Conservation (phyloP, 2,888 invertebrate genomes). For the Hemistola chrysoprasaria region DNA sequence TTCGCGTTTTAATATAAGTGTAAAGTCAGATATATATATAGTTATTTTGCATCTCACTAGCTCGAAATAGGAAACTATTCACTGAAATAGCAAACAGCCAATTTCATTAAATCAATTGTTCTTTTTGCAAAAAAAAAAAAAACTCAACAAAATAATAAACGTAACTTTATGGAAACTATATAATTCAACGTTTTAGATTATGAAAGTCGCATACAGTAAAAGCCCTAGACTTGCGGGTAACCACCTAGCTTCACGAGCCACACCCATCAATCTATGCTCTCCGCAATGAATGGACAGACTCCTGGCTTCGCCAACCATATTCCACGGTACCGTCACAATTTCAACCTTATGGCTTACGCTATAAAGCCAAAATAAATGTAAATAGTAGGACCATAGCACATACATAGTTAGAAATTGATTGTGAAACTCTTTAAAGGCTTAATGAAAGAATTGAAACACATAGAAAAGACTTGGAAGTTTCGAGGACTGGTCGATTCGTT, state of each 20-base stretch:
- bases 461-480: constrained; percentile 44
- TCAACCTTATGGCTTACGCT: constrained; percentile 27
- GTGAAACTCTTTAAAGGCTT: constrained; percentile 72
- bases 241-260: constrained; percentile 65
- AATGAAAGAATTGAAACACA: constrained; percentile 79
- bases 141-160: too few species aligned
- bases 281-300: constrained; percentile 76
- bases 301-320: constrained; percentile 43
- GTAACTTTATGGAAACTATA: too few species aligned
- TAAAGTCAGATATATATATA: too few species aligned
- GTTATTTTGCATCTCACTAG: too few species aligned
- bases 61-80: too few species aligned
- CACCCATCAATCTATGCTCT: constrained; percentile 77
- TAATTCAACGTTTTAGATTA: background rate
- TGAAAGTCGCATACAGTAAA: constrained; percentile 48
- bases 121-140: too few species aligned
- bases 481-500: constrained; percentile 15
- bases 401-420: constrained; percentile 74
- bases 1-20: too few species aligned
- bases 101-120: too few species aligned
- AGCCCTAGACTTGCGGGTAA: constrained; percentile 50
- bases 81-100: too few species aligned
- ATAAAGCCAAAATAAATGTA: constrained; percentile 34
- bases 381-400: constrained; percentile 46
- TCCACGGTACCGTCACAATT: constrained; percentile 24